phyloP scores from a whole-genome alignment of 2,888 invertebrate species.

The Latheticus oryzae region DNA sequence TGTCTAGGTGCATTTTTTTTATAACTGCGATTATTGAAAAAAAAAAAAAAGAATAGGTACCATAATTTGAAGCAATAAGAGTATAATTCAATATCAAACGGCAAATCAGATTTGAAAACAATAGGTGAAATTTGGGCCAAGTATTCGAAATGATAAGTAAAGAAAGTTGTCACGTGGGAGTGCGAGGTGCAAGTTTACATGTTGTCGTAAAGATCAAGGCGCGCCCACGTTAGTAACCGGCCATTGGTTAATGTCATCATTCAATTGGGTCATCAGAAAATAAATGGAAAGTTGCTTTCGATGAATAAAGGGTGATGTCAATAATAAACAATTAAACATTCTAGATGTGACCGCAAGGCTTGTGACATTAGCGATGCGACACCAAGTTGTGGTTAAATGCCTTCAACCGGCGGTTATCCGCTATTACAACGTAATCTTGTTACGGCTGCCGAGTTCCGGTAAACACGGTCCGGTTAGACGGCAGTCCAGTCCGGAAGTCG shows the following conservation, averaged over 20 bases:
- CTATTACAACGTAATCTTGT: constrained; percentile 63
- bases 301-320: constrained; percentile 32
- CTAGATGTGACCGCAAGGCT: constrained; percentile 53
- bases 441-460: constrained; percentile 60
- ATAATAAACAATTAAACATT: constrained; percentile 54
- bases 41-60: too few species aligned
- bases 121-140: background rate
- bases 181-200: constrained; percentile 37
- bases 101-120: background rate
- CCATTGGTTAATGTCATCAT: constrained; percentile 19
- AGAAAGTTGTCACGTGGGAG: constrained; percentile 34
- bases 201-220: constrained; percentile 25
- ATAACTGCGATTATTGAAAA: too few species aligned
- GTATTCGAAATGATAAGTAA: constrained; percentile 15
- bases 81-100: background rate
- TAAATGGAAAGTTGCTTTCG: constrained; percentile 22
- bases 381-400: constrained; percentile 60
- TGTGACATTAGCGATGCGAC: constrained; percentile 55
- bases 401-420: constrained; percentile 61
- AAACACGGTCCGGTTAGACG: constrained; percentile 54
- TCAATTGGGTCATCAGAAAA: constrained; percentile 14
- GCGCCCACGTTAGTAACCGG: constrained; percentile 21
- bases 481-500: constrained; percentile 54
- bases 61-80: too few species aligned
- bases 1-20: too few species aligned